Evolutionary conservation across 2,888 invertebrate genomes (phyloP).

Genomic region (Tortrix viridana): DNA sequence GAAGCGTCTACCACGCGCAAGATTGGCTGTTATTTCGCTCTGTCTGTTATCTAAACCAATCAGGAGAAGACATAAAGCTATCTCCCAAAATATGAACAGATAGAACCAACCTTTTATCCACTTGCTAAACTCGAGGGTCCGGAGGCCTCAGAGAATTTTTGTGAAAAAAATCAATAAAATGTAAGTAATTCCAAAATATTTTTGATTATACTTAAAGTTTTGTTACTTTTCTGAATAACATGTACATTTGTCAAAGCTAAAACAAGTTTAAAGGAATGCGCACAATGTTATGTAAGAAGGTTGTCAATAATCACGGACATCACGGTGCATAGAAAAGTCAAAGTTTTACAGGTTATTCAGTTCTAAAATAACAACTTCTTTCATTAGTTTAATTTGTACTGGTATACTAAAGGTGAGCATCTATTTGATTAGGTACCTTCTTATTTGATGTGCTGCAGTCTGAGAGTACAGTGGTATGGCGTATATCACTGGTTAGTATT

Average conservation of each 20-base stretch:
- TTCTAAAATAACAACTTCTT: background rate
- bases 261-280: constrained; percentile 12
- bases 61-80: constrained; percentile 1
- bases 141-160: constrained; percentile 31
- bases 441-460: too few relatives aligned
- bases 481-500: constrained; percentile 26
- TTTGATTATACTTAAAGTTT: constrained; percentile 8
- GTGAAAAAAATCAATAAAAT: constrained; percentile 40
- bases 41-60: constrained; percentile 15
- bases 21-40: constrained; percentile 7
- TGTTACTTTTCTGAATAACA: background rate
- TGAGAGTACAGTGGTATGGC: too few relatives aligned
- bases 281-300: constrained; percentile 55
- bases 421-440: too few relatives aligned
- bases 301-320: constrained; percentile 39
- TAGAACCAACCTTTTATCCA: constrained; percentile 45
- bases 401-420: too few relatives aligned
- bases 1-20: constrained; percentile 1
- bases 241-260: background rate
- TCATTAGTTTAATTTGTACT: background rate
- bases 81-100: constrained; percentile 13
- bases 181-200: constrained; percentile 45
- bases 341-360: constrained; percentile 1
- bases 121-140: constrained; percentile 44
- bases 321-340: constrained; percentile 24